A percentile compares a stretch with the other conserved stretches of the same genome.
These are phyloP conservation scores for Dipodomys ordii DNA, from an alignment of 2,113 vertebrate genomes.

Conservation along the genomic window DNA sequence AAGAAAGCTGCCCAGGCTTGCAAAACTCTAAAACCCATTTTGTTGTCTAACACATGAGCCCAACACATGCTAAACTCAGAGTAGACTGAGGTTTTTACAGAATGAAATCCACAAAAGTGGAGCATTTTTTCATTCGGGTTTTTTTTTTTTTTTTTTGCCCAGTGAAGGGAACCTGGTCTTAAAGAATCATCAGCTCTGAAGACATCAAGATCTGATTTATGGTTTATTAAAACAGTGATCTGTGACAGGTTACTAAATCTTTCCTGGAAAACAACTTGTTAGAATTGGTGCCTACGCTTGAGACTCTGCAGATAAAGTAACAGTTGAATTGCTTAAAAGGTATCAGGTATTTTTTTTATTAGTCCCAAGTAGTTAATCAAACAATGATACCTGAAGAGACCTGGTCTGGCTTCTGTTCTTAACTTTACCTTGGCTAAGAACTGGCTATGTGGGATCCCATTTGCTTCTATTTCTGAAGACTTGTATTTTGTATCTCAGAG, in stretches of 20 bases:
- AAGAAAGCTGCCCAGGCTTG: neutral
- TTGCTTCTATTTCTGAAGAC: constrained; percentile 64
- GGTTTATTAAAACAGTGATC: constrained; percentile 58
- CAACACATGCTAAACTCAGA: neutral
- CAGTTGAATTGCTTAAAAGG: neutral
- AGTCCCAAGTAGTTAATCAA: constrained; percentile 37
- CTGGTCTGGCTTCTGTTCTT: constrained; percentile 4
- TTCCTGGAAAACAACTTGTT: constrained; percentile 36
- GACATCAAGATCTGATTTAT: constrained; percentile 28
- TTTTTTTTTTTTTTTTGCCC: neutral
- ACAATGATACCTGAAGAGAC: neutral
- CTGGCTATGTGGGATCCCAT: constrained; percentile 37
- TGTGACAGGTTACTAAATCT: constrained; percentile 57
- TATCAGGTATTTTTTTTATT: neutral
- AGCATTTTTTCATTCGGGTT: neutral
- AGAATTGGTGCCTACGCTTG: neutral
- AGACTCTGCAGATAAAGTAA: neutral
- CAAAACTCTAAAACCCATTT: neutral
- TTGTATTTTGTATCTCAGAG: constrained; percentile 38
- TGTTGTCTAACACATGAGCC: neutral
- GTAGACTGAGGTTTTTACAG: neutral
- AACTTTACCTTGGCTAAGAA: neutral
- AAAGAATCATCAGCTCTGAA: constrained; percentile 42
- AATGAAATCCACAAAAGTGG: neutral
- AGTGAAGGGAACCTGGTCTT: neutral